Base-by-base conservation (phyloP, 2,888 invertebrate genomes). In the Drosophila maculinotata region DNA sequence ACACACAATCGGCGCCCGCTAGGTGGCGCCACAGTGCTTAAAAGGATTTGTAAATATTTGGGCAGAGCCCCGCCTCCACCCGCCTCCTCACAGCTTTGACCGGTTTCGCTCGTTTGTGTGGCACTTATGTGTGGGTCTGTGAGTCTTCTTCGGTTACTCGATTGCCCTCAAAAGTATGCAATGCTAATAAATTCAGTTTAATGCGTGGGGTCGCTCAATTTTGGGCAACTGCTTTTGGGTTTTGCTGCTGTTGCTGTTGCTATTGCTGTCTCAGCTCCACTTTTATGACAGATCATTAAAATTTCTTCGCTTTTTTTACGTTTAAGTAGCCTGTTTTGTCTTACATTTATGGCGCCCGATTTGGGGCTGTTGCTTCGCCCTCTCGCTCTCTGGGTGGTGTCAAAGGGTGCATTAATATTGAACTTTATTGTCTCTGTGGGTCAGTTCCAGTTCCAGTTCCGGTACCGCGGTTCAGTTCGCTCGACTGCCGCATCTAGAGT, bases 281-380 rank as follows among this genome's bases (percentile, higher is more conserved):
- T 82, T 83, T 83, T 83, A 83, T 86, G 87, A 86, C 84, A 83
- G 81, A 81, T 86, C 83, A 86, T 83, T 86, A 83, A 86, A 86
- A 86, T 74, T 69, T 65, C 59, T 44, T 47, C 44, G 33, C 36
- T 57, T 44, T 35, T 41, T 31, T 44, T 70, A 71, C 69, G 59
- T 79, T 80, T 78, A 78, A 81, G 80, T 74, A 82, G 75, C 83
- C 80, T 70, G 77, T 76, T 83, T 83, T 83, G 84, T 86, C 83
- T 86, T 83, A 77, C 71, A 80, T 82, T 81, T 85, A 85, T 79
- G 71, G 57, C 67, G 78, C 69, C 78, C 67, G 69, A 67, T 75
- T 71, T 70, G 62, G 66, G 54, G 38, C 67, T 69, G 63, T 66
- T 62, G 65, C 69, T 56, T 31, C 9, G 12, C 20, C 9, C 51